Percentiles rank a stretch among this genome's conserved stretches.
phyloP scores from a whole-genome alignment of 2,888 invertebrate genomes.

The Pyralis farinalis region DNA sequence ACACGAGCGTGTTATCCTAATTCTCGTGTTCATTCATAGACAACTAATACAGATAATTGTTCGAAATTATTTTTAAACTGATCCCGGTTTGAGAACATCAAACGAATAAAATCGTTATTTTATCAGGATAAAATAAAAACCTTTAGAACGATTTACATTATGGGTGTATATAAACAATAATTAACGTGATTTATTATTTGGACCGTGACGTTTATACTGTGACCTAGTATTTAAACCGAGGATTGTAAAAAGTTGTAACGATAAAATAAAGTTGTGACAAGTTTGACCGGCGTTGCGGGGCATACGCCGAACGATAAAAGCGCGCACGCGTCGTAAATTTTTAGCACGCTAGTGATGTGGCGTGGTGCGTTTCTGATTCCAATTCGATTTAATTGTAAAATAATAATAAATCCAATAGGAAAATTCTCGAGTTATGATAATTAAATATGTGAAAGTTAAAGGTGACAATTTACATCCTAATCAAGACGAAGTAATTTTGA shows the following conservation, averaged over 20 bases:
- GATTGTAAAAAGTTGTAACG: slow-evolving; percentile 22
- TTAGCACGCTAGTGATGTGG: slow-evolving; percentile 43
- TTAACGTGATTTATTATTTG: slow-evolving; percentile 34
- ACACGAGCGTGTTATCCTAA: no score
- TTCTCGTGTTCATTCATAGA: no score
- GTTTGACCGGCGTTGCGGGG: slow-evolving; percentile 22
- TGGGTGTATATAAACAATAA: slow-evolving; percentile 28
- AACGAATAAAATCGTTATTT: no score
- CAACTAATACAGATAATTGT: no score
- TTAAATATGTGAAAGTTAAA: slow-evolving; percentile 2
- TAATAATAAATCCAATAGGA: background rate
- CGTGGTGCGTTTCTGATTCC: slow-evolving; percentile 23
- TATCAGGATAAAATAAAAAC: no score
- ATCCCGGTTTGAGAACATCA: no score
- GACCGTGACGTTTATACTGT: slow-evolving; percentile 18
- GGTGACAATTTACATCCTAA: slow-evolving; percentile 1
- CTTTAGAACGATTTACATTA: no score
- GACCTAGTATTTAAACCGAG: slow-evolving; percentile 15
- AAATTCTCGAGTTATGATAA: background rate
- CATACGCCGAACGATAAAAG: slow-evolving; percentile 35
- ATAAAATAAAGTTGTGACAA: slow-evolving; percentile 35
- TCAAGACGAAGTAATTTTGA: slow-evolving; percentile 1
- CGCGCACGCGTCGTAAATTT: slow-evolving; percentile 42
- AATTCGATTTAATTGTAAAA: slow-evolving; percentile 17
- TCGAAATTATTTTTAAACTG: no score